These are phyloP conservation scores for Heteronetta atricapilla DNA, from an alignment of 2,113 vertebrate genomes.

Conservation along the genomic window DNA sequence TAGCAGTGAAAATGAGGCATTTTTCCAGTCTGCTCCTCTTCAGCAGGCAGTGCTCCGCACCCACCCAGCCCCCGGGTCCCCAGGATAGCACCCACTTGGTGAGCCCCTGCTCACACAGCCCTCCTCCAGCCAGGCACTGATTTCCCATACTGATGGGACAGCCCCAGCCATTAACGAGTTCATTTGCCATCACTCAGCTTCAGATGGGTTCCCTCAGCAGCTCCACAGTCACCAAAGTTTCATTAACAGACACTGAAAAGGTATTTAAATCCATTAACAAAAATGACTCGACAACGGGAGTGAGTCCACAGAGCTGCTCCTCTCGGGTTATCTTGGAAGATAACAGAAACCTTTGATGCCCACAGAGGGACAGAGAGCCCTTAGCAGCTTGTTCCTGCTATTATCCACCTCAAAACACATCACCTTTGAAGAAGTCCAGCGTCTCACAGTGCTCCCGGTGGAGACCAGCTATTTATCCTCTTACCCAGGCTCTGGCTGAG, in stretches of 20 bases:
- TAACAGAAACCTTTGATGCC: not conserved
- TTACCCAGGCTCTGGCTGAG: not conserved
- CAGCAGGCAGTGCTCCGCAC: not conserved
- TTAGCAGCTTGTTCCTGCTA: conserved; percentile 13
- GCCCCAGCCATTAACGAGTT: conserved; percentile 61
- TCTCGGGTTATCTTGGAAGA: conserved; percentile 1
- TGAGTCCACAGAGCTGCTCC: not conserved
- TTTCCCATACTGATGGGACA: conserved; percentile 43
- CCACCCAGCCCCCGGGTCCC: not conserved
- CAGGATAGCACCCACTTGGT: not conserved
- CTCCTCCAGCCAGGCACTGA: conserved; percentile 58
- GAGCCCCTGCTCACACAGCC: conserved; percentile 37
- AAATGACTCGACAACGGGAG: conserved; percentile 4
- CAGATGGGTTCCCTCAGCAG: conserved; percentile 51
- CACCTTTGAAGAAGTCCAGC: not conserved
- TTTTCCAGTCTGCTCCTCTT: not conserved
- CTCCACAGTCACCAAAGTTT: conserved; percentile 46
- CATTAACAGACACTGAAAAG: conserved; percentile 47
- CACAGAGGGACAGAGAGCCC: conserved; percentile 13
- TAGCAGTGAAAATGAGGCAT: not conserved
- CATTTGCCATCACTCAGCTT: conserved; percentile 68
- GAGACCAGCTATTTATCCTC: not conserved
- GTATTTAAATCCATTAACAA: conserved; percentile 49
- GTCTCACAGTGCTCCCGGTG: not conserved
- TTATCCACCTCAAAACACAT: not conserved